These are phyloP conservation scores for Porites lobata DNA, from an alignment of 92 coral and sea anemone species.

Conservation along the genomic window DNA sequence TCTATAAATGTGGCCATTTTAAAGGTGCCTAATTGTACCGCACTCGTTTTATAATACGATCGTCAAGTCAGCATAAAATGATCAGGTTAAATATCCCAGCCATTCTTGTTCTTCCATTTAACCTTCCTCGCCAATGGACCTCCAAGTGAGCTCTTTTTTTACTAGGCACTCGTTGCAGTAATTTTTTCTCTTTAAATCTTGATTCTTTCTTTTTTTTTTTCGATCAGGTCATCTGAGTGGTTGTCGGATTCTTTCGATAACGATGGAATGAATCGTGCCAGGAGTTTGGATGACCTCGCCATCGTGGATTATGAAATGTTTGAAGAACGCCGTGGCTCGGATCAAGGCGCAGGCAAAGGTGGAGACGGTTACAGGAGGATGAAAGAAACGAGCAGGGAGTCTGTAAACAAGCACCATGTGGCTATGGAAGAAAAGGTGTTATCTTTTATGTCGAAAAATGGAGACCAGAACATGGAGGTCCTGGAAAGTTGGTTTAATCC, in stretches of 20 bases:
- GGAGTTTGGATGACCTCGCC: slow-evolving; percentile 26
- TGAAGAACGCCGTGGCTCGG: not conserved
- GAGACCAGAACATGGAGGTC: slow-evolving; percentile 7
- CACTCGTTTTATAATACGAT: no score
- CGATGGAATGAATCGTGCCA: not conserved
- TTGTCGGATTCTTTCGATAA: not conserved
- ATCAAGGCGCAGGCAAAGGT: slow-evolving; percentile 12
- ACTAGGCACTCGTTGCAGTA: not conserved
- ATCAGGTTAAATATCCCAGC: no score
- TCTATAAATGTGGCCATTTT: no score
- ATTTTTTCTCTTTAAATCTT: not conserved
- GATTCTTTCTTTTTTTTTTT: not conserved
- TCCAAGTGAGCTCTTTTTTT: no score
- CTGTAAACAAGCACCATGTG: not conserved
- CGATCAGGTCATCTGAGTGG: slow-evolving; percentile 21
- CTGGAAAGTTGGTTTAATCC: slow-evolving; percentile 18
- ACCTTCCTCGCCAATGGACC: no score
- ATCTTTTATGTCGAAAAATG: not conserved
- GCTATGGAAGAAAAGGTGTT: slow-evolving; percentile 11
- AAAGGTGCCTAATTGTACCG: no score
- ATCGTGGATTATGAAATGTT: slow-evolving; percentile 38
- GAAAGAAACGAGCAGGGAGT: slow-evolving; percentile 16
- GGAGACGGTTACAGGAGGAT: slow-evolving; percentile 16
- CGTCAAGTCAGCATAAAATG: no score
- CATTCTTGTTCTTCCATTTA: no score